Evolutionary conservation across 2,113 vertebrate species (phyloP), one percentile per base, ranked within the genome.

Genomic region (Cynopterus brachyotis): DNA sequence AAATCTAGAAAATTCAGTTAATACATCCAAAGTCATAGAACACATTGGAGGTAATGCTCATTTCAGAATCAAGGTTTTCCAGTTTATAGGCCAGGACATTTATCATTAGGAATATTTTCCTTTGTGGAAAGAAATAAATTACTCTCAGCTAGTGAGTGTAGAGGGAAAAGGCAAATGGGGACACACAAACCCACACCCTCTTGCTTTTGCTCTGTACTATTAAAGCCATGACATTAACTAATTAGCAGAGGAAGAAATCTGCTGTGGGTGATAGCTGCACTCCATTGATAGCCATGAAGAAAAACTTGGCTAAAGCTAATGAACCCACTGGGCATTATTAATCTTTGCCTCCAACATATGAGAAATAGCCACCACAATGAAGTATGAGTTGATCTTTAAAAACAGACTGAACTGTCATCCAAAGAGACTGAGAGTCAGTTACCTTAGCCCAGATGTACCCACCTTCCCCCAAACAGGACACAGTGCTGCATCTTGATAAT

Each of bases 161-260:
- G 59, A 42, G 75, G 70, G n/a, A 78, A 78, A 96, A 96, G 91
- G 75, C 87, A 97, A 97, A 95, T 82, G 75, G 84, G 90, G 88
- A 96, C 94, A 88, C 82, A 83, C 19, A 94, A 89, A 94, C 20
- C 85, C 72, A 88, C 62, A 82, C 53, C 37, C 79, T 35, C 64
- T 82, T 96, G 57, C 87, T 96, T 91, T 94, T 90, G 64, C 95
- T 95, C 90, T 87, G 64, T 89, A 55, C 82, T 24, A 12, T 92
- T 94, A 96, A 96, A 96, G 42, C 24, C 47, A 75, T 95, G 93
- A 96, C 84, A 93, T 94, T 96, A 98, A 96, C 89, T 97, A 95
- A 97, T 89, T 92, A 96, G 95, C 84, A 78, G 40, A 94, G 90
- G 60, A n/a, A 96, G 87, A 87, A 70, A 94, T 91, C 84, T 0